These are phyloP conservation scores for Myotis vivesi DNA, from an alignment of 2,797 vertebrate genomes.

Conservation along the genomic window DNA sequence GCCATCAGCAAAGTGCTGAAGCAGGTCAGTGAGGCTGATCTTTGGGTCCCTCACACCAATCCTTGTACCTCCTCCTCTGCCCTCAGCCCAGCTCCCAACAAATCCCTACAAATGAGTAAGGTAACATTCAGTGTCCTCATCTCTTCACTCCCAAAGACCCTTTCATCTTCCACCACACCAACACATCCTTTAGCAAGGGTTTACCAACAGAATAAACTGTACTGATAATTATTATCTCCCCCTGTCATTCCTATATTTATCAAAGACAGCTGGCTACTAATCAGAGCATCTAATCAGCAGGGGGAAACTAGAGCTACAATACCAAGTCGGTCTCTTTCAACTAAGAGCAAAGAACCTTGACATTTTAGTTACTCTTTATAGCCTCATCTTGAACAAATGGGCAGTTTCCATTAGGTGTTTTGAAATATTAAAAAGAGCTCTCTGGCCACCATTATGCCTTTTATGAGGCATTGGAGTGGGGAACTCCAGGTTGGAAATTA, in stretches of 20 bases:
- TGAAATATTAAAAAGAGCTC: constrained; percentile 63
- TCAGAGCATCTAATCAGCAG: background rate
- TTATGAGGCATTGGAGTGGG: background rate
- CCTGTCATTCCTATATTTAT: background rate
- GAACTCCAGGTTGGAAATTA: constrained; percentile 35
- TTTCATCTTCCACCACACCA: background rate
- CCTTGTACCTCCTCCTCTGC: background rate
- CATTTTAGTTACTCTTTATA: constrained; percentile 7
- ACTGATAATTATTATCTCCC: background rate
- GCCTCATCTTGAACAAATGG: constrained; percentile 39
- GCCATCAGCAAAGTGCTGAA: background rate
- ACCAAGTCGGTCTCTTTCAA: background rate
- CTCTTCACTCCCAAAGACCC: background rate
- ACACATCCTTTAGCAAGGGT: background rate
- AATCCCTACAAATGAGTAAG: background rate
- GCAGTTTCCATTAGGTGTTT: constrained; percentile 52
- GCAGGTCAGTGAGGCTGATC: background rate
- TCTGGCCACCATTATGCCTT: background rate
- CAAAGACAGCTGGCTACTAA: background rate
- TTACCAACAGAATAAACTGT: background rate
- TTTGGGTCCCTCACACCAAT: background rate
- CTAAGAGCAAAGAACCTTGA: constrained; percentile 31
- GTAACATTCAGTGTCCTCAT: accelerated
- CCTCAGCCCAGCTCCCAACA: background rate
- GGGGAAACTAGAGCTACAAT: background rate